Evolutionary conservation across 2,888 invertebrate species (phyloP), one percentile per base, ranked within the genome.

Genomic region (Lottia gigantea): DNA sequence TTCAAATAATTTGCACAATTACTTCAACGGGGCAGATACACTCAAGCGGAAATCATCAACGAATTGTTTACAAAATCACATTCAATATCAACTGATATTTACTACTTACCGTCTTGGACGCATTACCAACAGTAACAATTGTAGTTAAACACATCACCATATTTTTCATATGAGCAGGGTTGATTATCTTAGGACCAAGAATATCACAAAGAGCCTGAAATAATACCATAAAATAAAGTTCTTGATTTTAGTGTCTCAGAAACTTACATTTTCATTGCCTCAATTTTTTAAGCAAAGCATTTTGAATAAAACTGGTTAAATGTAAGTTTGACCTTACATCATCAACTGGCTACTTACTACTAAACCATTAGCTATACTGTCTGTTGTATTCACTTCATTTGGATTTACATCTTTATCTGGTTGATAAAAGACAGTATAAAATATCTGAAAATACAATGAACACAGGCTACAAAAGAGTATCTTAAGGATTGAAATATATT

Each of bases 361-460:
- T 11, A 87, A 76, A 19, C 83, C 81, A 62, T 78, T 80, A 7
- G 86, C 81, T 11, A 87, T 70, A 47, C 81, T 82, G 68, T 87
- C 84, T 12, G 85, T 84, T n/a, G 79, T 72, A 61, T 82, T 81
- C 7, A 84, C 71, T 75, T 88, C 88, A 68, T 82, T 77, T 0
- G 86, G 85, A 71, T 84, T 85, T n/a, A 83, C 72, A 46, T 85
- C 85, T 63, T 82, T 83, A 71, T 86, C 87, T 14, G 82, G 82
- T 15, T 81, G 79, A 73, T 85, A 87, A 72, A 86, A 86, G 45
- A 82, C 80, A 11, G 84, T 78, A 73, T 83, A 87, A 74, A 88
- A 88, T 11, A 85, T 80, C 87, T 87, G 78, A 0, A 74, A 74
- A 23, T 62, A 46, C 23, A 62, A 71, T 62, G 11, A 47, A 71